Evolutionary conservation across 2,888 invertebrate species (phyloP), one percentile per base, ranked within the genome.

Genomic region (Drosophila quasianomalipes): DNA sequence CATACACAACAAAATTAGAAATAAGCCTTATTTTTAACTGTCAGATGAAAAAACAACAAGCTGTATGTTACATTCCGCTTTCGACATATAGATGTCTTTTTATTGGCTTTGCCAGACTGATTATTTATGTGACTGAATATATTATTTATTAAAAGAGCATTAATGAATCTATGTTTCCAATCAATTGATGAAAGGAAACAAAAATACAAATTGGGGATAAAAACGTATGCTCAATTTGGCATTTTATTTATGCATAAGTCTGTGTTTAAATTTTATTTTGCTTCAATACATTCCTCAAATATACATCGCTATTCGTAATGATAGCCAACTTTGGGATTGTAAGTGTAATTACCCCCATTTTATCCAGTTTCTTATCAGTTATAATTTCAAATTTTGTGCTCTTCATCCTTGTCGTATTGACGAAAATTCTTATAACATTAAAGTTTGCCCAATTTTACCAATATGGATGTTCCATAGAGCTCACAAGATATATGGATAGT

Each of bases 61-160:
- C 47, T 47, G 47, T 51, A 51, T 30, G 26, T 51, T 51, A 53
- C 53, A n/a, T 53, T 53, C 31, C 31, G 53, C 31, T 53, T 53
- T 57, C 30, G 39, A 30, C 53, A 53, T 51, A 51, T 30, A 28
- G 16, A 51, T 35, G 16, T 35, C 16, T 3, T 26, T 19, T 54
- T 26, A 35, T 39, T 57, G 39, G n/a, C 39, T n/a, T 39, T 30
- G 28, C 16, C 28, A 39, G 39, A 57, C 39, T 57, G 55, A 28
- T 57, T 55, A 37, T 28, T 28, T 57, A 28, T 57, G 26, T 39
- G 37, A 55, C 55, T 55, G 35, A 55, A 55, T 37, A 37, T 37
- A 28, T 55, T 12, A 55, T 31, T 53, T 53, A 31, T 53, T 53
- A 53, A 31, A 33, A 33, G 16, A 33, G n/a, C 22, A 22, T 33